Evolutionary conservation across 1,140 invertebrate genomes (phyloP), one percentile per base, ranked within the genome.

Genomic region (Zaprionus vittiger): DNA sequence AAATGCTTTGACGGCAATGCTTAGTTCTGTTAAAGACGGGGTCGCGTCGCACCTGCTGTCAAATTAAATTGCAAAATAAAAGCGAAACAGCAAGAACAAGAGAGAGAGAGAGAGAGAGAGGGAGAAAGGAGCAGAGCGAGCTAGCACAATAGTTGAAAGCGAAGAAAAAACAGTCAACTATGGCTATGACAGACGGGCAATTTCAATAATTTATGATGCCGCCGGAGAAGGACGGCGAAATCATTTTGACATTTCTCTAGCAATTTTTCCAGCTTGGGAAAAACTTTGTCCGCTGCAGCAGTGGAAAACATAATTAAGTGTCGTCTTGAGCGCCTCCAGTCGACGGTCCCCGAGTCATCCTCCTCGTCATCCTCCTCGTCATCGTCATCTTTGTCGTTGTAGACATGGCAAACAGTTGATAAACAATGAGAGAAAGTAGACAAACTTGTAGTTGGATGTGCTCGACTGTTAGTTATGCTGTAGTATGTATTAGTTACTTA

Each of bases 121-220:
- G 54, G 49, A 75, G 17, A 3, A n/a, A 11, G 17, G 2, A 41
- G 38, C n/a, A 49, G 47, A 49, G 20, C 11, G 20, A 52, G 17
- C 20, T 24, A 5, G 47, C 47, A 52, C 47, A 52, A 52, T 52
- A 12, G 47, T 12, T 22, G 41, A 47, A 17, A 47, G 47, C 47
- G 20, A 11, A 5, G n/a, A 52, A 80, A 80, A 79, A 72, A 89
- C 70, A 78, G 52, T 47, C 68, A 81, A 79, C 84, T 77, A 56
- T 77, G 74, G 68, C 68, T 81, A 89, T 87, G 84, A 87, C 81
- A 89, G 83, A 73, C 80, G 72, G 81, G 68, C 71, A 87, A 87
- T 81, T 89, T 89, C 85, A 87, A 87, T 87, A 87, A 87, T 89
- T 87, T 89, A 87, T 89, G 84, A 86, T 73, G 61, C 72, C 65